Base-by-base conservation (phyloP, 2,888 invertebrate genomes). In the Caenorhabditis sinica region DNA sequence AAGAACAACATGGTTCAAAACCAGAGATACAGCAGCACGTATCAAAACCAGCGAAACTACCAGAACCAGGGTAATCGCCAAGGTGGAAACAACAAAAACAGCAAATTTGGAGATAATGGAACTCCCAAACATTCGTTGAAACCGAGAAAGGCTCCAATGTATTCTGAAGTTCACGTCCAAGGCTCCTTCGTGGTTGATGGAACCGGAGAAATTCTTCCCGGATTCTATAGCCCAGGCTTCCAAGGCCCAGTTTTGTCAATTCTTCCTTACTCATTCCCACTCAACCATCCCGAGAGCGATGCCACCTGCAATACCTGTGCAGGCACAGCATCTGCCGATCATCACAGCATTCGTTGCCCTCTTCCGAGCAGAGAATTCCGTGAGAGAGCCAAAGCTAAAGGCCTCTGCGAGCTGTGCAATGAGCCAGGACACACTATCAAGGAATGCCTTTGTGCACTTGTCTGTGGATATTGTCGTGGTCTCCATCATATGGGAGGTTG, bases 401-500 rank as follows among this genome's bases (percentile, higher is more conserved):
- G 45, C 4, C 45, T 45, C 15, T 45, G 45, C 45, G 15, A 45
- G 11, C 45, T 23, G 9, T 56, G 56, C 23, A 56, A 56, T 20
- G 3, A 9, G 1, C 4, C 4, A 45, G 45, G 17, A 11, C 45
- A 45, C 17, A 15, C 8, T 15, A 45, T 45, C 17, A 20, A 56
- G 15, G 5, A 25, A 6, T 56, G 53, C 25, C 53, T 4, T 4
- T 8, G 23, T 20, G n/a, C 8, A 28, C 8, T 30, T 30, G 6
- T 25, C 9, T 60, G 60, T 15, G 60, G 28, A 30, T 60, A 30
- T 17, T 60, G 60, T 30, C 28, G 30, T 23, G 60, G 60, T 28
- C 11, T 25, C 25, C 60, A 60, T 17, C 17, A 23, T 25, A 60
- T 30, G 28, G 60, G 28, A 4, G 60, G 5, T 13, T 60, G 60